Evolutionary conservation across 2,797 vertebrate genomes (phyloP).

Genomic region (Botia kubotai): DNA sequence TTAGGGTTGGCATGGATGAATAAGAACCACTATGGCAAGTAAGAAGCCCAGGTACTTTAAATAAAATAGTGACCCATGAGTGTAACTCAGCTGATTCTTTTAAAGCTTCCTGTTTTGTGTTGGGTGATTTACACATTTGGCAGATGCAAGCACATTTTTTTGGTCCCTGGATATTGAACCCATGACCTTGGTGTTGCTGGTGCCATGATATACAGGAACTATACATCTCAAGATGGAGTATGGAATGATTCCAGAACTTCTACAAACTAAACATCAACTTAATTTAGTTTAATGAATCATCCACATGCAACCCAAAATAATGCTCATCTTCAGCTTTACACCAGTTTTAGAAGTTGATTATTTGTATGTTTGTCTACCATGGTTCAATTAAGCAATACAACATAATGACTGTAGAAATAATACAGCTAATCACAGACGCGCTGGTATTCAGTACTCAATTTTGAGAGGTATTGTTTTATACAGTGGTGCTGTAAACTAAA

Average conservation of each 20-base stretch:
- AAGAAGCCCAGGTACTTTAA: conserved; percentile 31
- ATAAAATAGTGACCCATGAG: conserved; percentile 1
- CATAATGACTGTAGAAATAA: too few relatives aligned
- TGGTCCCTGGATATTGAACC: background rate
- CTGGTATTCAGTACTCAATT: too few relatives aligned
- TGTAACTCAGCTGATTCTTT: background rate
- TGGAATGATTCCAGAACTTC: background rate
- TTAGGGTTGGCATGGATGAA: conserved; percentile 41
- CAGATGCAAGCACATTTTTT: background rate
- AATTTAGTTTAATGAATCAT: background rate
- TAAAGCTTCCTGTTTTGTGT: background rate
- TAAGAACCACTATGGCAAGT: conserved; percentile 62
- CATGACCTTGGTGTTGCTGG: background rate
- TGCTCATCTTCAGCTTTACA: too few relatives aligned
- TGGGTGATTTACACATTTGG: background rate
- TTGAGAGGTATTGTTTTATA: too few relatives aligned
- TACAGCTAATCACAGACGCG: too few relatives aligned
- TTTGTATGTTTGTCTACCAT: too few relatives aligned
- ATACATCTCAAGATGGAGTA: too few relatives aligned
- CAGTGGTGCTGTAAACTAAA: too few relatives aligned
- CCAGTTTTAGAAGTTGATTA: too few relatives aligned
- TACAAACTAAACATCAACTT: background rate
- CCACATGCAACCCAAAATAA: too few relatives aligned
- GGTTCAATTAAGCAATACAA: too few relatives aligned
- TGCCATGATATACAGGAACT: background rate